Base-by-base conservation (phyloP, 2,797 vertebrate genomes). In the Sebastiscus albofasciatus region DNA sequence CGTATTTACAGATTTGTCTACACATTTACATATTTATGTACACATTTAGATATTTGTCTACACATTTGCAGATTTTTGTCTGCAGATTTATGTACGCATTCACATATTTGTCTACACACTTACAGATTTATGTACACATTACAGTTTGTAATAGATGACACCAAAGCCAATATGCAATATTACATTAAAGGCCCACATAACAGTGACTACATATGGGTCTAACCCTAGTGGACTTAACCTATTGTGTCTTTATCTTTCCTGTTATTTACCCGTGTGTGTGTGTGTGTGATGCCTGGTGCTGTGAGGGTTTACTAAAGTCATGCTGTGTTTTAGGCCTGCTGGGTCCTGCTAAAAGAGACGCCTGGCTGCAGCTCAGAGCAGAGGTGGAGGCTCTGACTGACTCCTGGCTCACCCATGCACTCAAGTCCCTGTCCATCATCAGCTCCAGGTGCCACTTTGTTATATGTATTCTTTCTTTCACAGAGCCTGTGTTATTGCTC, bases 391-490 rank as follows among this genome's bases (percentile, higher is more conserved):
- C 97, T 82, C 96, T 99, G 72, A 99, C 98, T 18, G 98, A 99
- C 93, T 99, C 98, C 84, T 99, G 98, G 98, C 96, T 99, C 82
- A 99, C 98, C 82, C 98, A 98, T 84, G 98, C 98, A 80, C 98
- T 99, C 94, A 99, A 99, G 94, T 99, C 98, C 46, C 94, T 99
- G 93, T 99, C 98, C 79, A 98, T 99, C 95, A 99, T 99, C 96
- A 99, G 98, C 94, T 99, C 98, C 92, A 99, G 98, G 98, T 99
- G 93, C 58, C 33, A 4, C 36, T 54, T 22, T 2, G 29, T 18
- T 12, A 1, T 4, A 26, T 26, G 12, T 64, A 4, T 2, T 39
- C 46, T 46, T 12, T 27, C 18, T 27, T 29, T 13, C 67, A n/a
- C n/a, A 49, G n/a, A 39, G 16, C 13, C 52, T 14, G 33, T 14